Conservation (phyloP, 2,888 invertebrate species). For the Nudaria mundana region DNA sequence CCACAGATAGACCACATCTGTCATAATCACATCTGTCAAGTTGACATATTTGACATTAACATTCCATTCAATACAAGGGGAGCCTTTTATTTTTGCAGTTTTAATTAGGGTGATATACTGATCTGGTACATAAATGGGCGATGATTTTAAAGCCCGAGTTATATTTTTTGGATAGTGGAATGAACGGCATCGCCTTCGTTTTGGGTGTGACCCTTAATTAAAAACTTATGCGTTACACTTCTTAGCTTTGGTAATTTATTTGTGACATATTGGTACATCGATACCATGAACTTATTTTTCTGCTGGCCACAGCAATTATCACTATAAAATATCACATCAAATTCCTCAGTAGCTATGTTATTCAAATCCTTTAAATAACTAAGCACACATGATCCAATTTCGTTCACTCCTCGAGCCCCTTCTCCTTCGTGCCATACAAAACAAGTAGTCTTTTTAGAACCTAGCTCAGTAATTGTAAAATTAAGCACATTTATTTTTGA, state of each 20-base stretch:
- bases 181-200: background rate
- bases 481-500: background rate
- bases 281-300: too few species aligned
- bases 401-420: background rate
- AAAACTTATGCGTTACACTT: too few species aligned
- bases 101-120: slow-evolving; percentile 35
- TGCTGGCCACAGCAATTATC: too few species aligned
- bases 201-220: background rate
- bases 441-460: background rate
- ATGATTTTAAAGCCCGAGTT: slow-evolving; percentile 20
- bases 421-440: background rate
- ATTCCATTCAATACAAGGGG: background rate
- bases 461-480: background rate
- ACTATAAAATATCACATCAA: background rate
- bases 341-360: background rate
- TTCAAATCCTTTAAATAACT: slow-evolving; percentile 4
- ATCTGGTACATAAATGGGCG: slow-evolving; percentile 27
- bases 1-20: too few species aligned
- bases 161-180: slow-evolving; percentile 1
- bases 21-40: too few species aligned
- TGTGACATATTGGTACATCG: slow-evolving; percentile 3
- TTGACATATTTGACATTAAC: too few species aligned
- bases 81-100: slow-evolving; percentile 9
- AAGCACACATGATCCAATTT: slow-evolving; percentile 1
- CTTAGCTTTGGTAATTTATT: background rate